phyloP scores from a whole-genome alignment of 2,113 vertebrate species.

The Aramus guarauna region DNA sequence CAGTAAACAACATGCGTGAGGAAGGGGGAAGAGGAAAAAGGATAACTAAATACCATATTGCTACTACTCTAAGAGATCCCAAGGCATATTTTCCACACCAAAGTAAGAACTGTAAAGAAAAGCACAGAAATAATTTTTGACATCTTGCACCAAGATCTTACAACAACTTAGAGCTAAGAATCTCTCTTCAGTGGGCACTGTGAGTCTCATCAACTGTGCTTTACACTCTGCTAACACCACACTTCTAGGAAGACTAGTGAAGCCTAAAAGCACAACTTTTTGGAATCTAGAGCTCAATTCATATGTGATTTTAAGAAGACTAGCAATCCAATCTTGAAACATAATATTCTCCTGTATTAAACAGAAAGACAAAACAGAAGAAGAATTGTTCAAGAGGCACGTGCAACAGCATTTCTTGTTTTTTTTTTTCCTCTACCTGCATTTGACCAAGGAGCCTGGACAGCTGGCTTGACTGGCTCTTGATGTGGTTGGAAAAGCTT shows the following conservation, averaged over 20 bases:
- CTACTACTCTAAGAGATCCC: background rate
- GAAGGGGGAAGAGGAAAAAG: background rate
- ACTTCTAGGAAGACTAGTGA: background rate
- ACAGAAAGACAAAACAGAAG: background rate
- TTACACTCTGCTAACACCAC: background rate
- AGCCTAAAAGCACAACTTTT: background rate
- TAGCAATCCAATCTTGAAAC: background rate
- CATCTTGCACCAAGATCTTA: background rate
- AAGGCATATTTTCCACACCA: background rate
- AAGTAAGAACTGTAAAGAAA: background rate
- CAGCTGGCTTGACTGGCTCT: conserved; percentile 72
- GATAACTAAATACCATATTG: background rate
- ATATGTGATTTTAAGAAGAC: background rate
- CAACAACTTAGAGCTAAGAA: background rate
- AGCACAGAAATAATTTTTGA: background rate
- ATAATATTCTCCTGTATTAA: background rate
- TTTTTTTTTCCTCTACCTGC: conserved; percentile 69
- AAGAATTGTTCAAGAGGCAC: background rate
- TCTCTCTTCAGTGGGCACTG: background rate
- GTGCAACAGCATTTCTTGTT: background rate
- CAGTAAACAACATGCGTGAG: background rate
- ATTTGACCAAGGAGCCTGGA: conserved; percentile 81
- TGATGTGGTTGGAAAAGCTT: conserved; percentile 86
- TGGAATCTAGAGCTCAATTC: background rate
- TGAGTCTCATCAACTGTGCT: background rate